Evolutionary conservation across 1,140 invertebrate genomes (phyloP).

Genomic region (Drosophila sturtevanti): DNA sequence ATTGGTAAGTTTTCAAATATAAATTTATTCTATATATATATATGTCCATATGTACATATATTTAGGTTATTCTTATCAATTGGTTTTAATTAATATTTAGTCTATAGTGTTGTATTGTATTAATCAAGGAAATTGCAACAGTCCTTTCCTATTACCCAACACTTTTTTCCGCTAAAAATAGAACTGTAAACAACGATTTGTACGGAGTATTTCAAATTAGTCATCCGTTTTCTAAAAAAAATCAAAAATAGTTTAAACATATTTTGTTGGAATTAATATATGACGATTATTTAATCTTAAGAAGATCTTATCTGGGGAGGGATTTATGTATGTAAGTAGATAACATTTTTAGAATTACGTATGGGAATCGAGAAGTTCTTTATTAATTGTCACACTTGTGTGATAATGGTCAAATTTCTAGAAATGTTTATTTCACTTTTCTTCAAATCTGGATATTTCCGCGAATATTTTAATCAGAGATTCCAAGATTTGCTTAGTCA

Average conservation of each 20-base stretch:
- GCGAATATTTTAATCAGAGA: slow-evolving; percentile 31
- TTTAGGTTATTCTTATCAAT: too few species aligned
- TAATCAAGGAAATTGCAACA: too few species aligned
- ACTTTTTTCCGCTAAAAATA: too few species aligned
- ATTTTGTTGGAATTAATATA: neutral
- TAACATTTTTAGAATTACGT: neutral
- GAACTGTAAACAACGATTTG: too few species aligned
- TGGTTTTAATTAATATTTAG: too few species aligned
- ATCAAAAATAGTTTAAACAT: too few species aligned
- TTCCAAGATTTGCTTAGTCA: slow-evolving; percentile 45
- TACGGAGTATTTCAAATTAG: too few species aligned
- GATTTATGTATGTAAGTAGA: neutral
- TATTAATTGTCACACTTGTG: neutral
- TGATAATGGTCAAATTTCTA: neutral
- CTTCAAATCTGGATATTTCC: slow-evolving; percentile 8
- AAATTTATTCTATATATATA: too few species aligned
- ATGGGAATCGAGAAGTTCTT: neutral
- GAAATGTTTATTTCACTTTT: neutral
- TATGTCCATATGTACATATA: too few species aligned
- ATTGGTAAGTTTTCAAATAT: slow-evolving; percentile 88
- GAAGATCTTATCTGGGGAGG: neutral
- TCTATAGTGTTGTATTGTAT: too few species aligned
- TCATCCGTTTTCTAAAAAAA: too few species aligned
- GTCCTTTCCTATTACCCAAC: too few species aligned
- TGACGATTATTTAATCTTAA: neutral